phyloP scores from a whole-genome alignment of 2,113 vertebrate genomes.

The Tonatia bakeri region DNA sequence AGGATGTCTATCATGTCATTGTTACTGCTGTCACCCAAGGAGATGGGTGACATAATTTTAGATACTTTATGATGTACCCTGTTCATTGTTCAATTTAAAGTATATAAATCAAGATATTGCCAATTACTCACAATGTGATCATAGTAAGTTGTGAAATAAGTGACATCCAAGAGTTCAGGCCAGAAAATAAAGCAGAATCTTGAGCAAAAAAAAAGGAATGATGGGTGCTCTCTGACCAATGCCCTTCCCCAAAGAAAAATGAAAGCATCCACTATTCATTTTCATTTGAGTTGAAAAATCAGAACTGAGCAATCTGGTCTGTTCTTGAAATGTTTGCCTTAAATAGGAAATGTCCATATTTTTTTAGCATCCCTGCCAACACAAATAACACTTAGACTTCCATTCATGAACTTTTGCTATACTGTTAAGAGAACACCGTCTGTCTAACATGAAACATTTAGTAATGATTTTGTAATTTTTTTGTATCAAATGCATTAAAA shows the following conservation, averaged over 20 bases:
- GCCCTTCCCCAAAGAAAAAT: not conserved
- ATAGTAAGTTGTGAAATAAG: conserved; percentile 46
- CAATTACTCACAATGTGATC: conserved; percentile 48
- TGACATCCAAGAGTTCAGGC: conserved; percentile 8
- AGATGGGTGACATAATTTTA: conserved; percentile 51
- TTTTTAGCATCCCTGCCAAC: conserved; percentile 20
- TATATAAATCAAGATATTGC: conserved; percentile 48
- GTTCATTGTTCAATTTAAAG: conserved; percentile 1
- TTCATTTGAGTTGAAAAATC: conserved; percentile 21
- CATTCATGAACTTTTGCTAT: conserved; percentile 48
- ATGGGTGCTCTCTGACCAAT: not conserved
- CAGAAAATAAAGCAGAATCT: not conserved
- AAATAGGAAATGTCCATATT: not conserved
- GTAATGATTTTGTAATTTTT: not conserved
- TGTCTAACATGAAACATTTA: not conserved
- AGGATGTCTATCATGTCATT: not conserved
- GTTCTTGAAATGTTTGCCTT: conserved; percentile 27
- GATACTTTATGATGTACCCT: conserved; percentile 27
- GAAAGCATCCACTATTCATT: not conserved
- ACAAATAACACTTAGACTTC: conserved; percentile 18
- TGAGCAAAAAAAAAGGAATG: not conserved
- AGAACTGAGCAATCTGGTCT: conserved; percentile 10
- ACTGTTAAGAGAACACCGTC: conserved; percentile 24
- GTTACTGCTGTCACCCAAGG: conserved; percentile 19
- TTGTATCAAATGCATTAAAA: not conserved